Percentiles rank a stretch among this genome's conserved stretches.
Conservation (phyloP, 2,888 invertebrate genomes). For the Catocala fraxini region DNA sequence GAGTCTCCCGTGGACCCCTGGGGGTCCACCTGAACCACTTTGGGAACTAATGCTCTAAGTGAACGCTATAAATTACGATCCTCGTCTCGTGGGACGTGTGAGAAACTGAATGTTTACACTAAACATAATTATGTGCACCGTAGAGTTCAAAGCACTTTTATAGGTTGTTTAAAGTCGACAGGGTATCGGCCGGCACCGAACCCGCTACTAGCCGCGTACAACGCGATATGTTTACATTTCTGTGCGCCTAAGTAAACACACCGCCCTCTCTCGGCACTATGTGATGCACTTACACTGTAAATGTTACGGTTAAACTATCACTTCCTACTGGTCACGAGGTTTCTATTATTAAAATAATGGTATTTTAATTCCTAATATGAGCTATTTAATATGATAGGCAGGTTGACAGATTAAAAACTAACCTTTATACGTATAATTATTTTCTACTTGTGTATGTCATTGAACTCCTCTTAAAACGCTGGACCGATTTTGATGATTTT, state of each 20-base stretch:
- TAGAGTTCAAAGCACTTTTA: slow-evolving; percentile 68
- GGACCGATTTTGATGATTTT: no score
- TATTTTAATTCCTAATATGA: no score
- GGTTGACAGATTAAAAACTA: no score
- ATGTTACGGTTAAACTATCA: slow-evolving; percentile 36
- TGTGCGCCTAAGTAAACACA: slow-evolving; percentile 73
- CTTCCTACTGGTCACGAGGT: slow-evolving; percentile 16
- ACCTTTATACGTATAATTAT: no score
- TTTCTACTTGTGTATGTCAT: no score
- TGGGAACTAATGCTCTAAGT: no score
- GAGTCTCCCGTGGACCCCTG: no score
- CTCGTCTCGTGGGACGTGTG: slow-evolving; percentile 40
- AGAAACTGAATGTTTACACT: slow-evolving; percentile 62
- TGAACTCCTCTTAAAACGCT: no score
- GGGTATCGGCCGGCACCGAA: slow-evolving; percentile 47
- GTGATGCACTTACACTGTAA: slow-evolving; percentile 45
- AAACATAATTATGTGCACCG: slow-evolving; percentile 61
- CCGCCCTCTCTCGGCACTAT: slow-evolving; percentile 45
- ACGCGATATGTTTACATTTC: slow-evolving; percentile 65
- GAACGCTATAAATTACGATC: neutral
- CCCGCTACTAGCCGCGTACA: slow-evolving; percentile 46
- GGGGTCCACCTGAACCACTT: no score
- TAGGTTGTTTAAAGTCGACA: slow-evolving; percentile 54
- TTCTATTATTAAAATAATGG: neutral
- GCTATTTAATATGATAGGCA: no score